These are phyloP conservation scores for Agrilus planipennis DNA, from an alignment of 1,140 invertebrate species.

Conservation along the genomic window DNA sequence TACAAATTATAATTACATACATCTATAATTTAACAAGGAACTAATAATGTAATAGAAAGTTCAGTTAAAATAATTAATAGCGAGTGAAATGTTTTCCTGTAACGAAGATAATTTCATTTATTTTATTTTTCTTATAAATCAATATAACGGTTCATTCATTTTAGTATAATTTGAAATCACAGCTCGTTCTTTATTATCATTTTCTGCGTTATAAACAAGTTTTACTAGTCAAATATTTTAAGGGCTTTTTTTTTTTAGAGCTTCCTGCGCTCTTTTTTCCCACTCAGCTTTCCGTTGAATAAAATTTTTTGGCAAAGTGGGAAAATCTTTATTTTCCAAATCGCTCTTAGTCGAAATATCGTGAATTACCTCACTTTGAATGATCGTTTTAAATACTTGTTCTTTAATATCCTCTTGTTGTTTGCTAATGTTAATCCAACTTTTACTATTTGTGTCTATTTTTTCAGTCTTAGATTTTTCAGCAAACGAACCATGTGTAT, in stretches of 20 bases:
- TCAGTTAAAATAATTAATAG: no score
- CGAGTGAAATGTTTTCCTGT: no score
- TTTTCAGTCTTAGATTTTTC: slow-evolving; percentile 23
- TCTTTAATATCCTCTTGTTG: slow-evolving; percentile 12
- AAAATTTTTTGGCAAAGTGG: slow-evolving; percentile 51
- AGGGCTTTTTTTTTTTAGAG: slow-evolving; percentile 7
- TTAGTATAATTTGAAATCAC: no score
- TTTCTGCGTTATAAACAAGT: no score
- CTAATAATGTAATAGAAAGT: no score
- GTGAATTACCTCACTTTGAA: slow-evolving; percentile 18
- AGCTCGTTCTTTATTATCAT: no score
- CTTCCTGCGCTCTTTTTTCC: slow-evolving; percentile 51
- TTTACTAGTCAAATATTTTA: no score
- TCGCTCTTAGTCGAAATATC: slow-evolving; percentile 22
- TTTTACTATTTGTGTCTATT: slow-evolving; percentile 9
- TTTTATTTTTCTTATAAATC: no score
- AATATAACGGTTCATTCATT: no score
- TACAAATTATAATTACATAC: no score
- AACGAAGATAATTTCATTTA: no score
- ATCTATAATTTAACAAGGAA: no score
- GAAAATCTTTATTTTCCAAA: slow-evolving; percentile 37
- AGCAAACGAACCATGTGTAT: slow-evolving; percentile 20
- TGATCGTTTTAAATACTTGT: slow-evolving; percentile 13
- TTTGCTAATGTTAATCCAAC: slow-evolving; percentile 16
- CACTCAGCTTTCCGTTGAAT: slow-evolving; percentile 60